Conservation (phyloP, 1,140 invertebrate genomes). For the Chionoecetes opilio region DNA sequence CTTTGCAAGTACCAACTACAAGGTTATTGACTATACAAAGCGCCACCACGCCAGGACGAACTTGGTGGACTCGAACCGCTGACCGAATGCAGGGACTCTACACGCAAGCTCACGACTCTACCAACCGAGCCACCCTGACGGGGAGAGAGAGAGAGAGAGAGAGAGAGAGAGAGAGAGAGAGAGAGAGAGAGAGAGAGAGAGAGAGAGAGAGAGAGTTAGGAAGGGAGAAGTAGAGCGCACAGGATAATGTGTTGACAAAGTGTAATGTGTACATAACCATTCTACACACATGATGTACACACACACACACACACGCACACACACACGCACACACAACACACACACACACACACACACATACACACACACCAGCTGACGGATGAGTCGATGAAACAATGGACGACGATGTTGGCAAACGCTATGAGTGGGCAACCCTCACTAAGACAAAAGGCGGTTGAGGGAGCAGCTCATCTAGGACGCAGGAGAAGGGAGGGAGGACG, state of each 20-base stretch:
- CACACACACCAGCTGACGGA: constrained; percentile 24
- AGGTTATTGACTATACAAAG: no score
- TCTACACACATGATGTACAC: constrained; percentile 19
- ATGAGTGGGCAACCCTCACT: constrained; percentile 15
- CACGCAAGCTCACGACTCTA: no score
- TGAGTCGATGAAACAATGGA: constrained; percentile 28
- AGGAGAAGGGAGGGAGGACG: background rate
- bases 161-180: no score
- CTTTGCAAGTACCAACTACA: no score
- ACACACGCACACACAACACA: constrained; percentile 25
- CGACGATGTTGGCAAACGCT: constrained; percentile 7
- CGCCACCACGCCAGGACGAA: no score
- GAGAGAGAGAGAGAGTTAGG: no score
- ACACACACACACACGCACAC: constrained; percentile 24
- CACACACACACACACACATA: background rate
- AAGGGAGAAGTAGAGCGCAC: constrained; percentile 4
- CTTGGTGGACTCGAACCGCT: no score
- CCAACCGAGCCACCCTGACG: no score
- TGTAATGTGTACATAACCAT: background rate
- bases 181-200: no score
- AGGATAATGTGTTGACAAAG: constrained; percentile 5
- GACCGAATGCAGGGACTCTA: no score
- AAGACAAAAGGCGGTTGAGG: background rate
- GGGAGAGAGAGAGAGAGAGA: no score
- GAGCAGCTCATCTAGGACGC: background rate